A percentile compares a stretch with the other conserved stretches of the same genome.
Evolutionary conservation across 2,113 vertebrate genomes (phyloP).

Genomic region (Cervus canadensis): DNA sequence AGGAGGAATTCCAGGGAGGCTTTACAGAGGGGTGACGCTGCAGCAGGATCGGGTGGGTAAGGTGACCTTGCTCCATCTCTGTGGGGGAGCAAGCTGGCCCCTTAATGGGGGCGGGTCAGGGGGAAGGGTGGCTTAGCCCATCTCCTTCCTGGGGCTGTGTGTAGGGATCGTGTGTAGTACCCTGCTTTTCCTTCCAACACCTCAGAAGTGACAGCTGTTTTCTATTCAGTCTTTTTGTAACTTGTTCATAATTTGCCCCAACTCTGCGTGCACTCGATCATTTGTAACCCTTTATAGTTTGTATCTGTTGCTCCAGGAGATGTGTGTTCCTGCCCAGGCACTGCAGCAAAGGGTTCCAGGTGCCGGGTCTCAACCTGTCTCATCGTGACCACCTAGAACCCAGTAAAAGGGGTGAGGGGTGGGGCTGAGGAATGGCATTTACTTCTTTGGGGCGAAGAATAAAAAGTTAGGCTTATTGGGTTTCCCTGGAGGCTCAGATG

Average conservation of each 20-base stretch:
- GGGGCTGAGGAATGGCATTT: neutral
- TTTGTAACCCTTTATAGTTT: neutral
- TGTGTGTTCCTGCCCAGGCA: too few species aligned
- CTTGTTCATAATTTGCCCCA: neutral
- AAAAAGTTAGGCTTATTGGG: neutral
- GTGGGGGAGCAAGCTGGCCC: too few species aligned
- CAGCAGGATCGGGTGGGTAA: neutral
- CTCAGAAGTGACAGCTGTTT: neutral
- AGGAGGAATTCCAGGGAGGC: neutral
- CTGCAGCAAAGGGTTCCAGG: neutral
- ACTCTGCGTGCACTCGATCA: too few species aligned
- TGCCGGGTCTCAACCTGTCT: neutral
- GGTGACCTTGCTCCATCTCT: neutral
- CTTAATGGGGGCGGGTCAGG: neutral
- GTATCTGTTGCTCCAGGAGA: neutral
- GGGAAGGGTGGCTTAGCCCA: neutral
- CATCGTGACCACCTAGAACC: neutral
- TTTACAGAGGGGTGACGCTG: neutral
- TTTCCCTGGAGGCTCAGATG: neutral
- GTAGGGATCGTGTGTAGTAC: accelerated
- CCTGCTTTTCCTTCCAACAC: neutral
- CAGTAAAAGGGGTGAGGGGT: neutral
- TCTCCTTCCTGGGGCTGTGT: neutral
- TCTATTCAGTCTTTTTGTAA: neutral
- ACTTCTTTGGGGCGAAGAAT: neutral